Percentiles rank a stretch among this genome's conserved stretches.
These are phyloP conservation scores for Lissocephala sabroskyi DNA, from an alignment of 2,888 invertebrate species.

Conservation along the genomic window DNA sequence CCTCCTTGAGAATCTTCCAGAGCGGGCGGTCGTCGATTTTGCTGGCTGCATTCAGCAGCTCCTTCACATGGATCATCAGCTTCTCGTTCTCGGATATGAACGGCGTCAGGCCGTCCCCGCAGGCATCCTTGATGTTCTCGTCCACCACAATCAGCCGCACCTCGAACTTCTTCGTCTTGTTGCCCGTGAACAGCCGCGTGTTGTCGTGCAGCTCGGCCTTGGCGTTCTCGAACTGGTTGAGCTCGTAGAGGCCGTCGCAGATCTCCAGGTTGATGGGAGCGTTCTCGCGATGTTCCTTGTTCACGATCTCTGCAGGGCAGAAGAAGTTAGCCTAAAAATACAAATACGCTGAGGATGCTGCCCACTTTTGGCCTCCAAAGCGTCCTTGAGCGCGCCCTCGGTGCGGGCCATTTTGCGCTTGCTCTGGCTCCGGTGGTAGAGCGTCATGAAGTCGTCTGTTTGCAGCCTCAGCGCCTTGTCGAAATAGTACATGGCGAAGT, in stretches of 20 bases:
- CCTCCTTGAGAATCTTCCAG: constrained; percentile 65
- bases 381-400: constrained; percentile 53
- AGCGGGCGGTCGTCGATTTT: constrained; percentile 45
- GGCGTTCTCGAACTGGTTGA: constrained; percentile 62
- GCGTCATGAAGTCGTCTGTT: constrained; percentile 48
- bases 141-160: constrained; percentile 56
- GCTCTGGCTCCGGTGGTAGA: constrained; percentile 61
- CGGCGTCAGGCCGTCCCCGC: constrained; percentile 53
- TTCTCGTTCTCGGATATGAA: constrained; percentile 60
- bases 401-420: constrained; percentile 63
- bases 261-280: constrained; percentile 63
- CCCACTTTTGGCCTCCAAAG: constrained; percentile 55
- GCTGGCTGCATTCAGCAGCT: constrained; percentile 27
- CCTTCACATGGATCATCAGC: constrained; percentile 41
- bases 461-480: constrained; percentile 57
- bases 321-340: constrained; percentile 5
- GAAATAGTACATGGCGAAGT: constrained; percentile 61
- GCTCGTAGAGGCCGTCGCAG: constrained; percentile 63
- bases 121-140: constrained; percentile 56
- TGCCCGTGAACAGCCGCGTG: constrained; percentile 50
- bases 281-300: constrained; percentile 11
- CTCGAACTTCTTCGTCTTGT: constrained; percentile 53
- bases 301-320: constrained; percentile 25
- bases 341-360: neutral
- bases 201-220: constrained; percentile 58